Conservation (phyloP, 1,140 invertebrate genomes). For the Nylanderia fulva region DNA sequence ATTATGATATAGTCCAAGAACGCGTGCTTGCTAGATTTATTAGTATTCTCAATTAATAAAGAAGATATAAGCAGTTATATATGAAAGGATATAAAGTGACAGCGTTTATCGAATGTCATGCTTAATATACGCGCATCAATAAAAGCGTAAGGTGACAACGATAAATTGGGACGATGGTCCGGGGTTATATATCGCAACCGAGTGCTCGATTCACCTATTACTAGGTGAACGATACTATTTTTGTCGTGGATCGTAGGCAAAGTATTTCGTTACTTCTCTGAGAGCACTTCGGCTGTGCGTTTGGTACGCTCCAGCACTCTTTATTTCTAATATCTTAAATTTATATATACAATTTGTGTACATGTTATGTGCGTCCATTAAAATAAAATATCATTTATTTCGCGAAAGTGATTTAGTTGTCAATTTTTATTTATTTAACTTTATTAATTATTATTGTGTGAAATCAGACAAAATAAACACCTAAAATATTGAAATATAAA, state of each 20-base stretch:
- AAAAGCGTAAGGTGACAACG: conserved; percentile 45
- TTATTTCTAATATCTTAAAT: conserved; percentile 12
- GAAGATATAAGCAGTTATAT: background rate
- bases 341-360: background rate
- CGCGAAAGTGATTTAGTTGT: background rate
- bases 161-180: conserved; percentile 54
- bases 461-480: background rate
- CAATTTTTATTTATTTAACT: conserved; percentile 10
- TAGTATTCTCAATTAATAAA: conserved; percentile 12
- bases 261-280: conserved; percentile 48
- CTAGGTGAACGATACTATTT: conserved; percentile 72
- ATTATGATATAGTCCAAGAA: background rate
- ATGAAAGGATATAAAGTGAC: background rate
- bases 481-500: background rate
- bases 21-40: background rate
- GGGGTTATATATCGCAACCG: conserved; percentile 60
- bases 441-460: background rate
- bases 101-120: conserved; percentile 3
- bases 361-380: background rate
- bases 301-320: conserved; percentile 22
- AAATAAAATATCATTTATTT: conserved; percentile 23
- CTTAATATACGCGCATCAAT: conserved; percentile 14
- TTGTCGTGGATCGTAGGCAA: conserved; percentile 62
- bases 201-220: conserved; percentile 66
- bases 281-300: conserved; percentile 27